These are phyloP conservation scores for Trichosurus vulpecula DNA, from an alignment of 2,797 vertebrate genomes.

Conservation along the genomic window DNA sequence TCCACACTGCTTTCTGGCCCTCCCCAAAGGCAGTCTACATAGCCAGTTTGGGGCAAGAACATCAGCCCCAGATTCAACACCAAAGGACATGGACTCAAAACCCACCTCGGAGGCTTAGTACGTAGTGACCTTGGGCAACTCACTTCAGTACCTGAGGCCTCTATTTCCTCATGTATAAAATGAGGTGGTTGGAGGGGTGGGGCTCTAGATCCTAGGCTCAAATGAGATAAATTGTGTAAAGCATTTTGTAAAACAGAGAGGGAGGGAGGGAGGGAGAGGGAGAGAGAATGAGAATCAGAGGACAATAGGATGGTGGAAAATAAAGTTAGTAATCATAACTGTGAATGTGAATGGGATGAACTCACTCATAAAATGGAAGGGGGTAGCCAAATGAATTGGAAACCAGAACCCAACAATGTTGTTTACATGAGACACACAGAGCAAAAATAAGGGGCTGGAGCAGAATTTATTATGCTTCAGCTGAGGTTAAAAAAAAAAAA, in stretches of 20 bases:
- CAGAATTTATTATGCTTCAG: no score
- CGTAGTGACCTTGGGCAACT: background rate
- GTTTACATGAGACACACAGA: no score
- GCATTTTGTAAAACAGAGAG: no score
- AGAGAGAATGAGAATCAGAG: no score
- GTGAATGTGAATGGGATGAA: no score
- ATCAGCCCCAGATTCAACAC: background rate
- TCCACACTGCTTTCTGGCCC: background rate
- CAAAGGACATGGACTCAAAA: background rate
- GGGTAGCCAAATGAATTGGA: no score
- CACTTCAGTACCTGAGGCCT: background rate
- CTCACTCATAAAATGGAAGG: no score
- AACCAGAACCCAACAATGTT: no score
- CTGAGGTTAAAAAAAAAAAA: no score
- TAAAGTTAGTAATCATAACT: no score
- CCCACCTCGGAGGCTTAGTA: background rate
- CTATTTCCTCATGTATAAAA: background rate
- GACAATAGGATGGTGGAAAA: no score
- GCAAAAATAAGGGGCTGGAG: no score
- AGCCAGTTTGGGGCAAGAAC: background rate
- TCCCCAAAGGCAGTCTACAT: background rate
- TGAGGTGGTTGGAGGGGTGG: background rate
- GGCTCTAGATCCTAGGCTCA: background rate
- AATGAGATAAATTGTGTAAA: background rate
- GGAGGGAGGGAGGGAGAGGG: accelerated